Evolutionary conservation across 2,797 vertebrate species (phyloP).

Genomic region (Spinus olivaceus): DNA sequence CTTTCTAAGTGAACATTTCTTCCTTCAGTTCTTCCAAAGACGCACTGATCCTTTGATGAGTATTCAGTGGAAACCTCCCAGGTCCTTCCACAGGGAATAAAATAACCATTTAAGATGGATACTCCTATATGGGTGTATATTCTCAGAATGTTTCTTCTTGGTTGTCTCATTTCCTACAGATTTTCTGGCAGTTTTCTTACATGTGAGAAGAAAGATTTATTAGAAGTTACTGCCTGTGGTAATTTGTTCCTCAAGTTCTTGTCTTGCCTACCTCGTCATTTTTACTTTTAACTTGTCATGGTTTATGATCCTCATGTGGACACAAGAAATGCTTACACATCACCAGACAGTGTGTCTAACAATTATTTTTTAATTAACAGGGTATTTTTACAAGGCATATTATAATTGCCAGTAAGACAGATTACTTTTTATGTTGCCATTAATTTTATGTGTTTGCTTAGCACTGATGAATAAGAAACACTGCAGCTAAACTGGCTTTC

Average conservation of each 20-base stretch:
- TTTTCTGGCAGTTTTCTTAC: background rate
- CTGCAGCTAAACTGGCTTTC: background rate
- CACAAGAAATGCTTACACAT: background rate
- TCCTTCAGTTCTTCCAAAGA: background rate
- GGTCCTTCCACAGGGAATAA: background rate
- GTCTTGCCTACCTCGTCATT: background rate
- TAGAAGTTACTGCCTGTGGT: background rate
- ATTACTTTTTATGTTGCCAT: slow-evolving; percentile 49
- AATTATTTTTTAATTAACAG: slow-evolving; percentile 55
- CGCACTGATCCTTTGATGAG: background rate
- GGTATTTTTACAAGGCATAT: slow-evolving; percentile 29
- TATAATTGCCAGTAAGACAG: slow-evolving; percentile 27
- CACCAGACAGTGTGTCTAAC: background rate
- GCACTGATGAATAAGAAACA: slow-evolving; percentile 20
- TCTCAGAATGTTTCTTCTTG: background rate
- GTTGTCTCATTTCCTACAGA: background rate
- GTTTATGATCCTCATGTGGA: slow-evolving; percentile 30
- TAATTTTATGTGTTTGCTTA: slow-evolving; percentile 50
- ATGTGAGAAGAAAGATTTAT: background rate
- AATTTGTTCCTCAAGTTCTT: slow-evolving; percentile 4
- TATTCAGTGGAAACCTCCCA: background rate
- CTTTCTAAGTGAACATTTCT: background rate
- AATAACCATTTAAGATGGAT: background rate
- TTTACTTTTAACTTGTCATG: background rate
- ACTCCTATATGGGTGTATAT: background rate